Evolutionary conservation across 2,113 vertebrate species (phyloP).

Genomic region (Zootoca vivipara): DNA sequence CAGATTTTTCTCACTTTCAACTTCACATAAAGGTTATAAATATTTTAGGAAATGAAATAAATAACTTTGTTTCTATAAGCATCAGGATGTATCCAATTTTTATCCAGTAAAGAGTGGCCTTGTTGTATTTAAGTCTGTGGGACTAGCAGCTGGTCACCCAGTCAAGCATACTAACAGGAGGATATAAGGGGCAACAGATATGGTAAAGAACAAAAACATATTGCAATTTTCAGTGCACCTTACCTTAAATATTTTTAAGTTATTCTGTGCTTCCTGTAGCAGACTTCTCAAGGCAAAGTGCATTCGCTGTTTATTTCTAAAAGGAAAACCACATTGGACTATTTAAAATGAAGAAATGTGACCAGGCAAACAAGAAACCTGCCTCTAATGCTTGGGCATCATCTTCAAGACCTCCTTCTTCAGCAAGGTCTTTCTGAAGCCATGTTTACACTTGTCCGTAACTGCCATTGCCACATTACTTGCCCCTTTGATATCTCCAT

Average conservation of each 20-base stretch:
- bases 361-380: not conserved
- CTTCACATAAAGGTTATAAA: not conserved
- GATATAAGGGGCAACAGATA: not conserved
- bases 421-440: not conserved
- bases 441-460: not conserved
- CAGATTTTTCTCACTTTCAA: not conserved
- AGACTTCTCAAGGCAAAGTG: conserved; percentile 94
- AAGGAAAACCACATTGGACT: not conserved
- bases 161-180: not conserved
- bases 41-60: not conserved
- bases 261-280: conserved; percentile 97
- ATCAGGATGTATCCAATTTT: not conserved
- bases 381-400: not conserved
- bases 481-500: not conserved
- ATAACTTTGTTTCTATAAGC: not conserved
- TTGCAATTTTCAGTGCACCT: conserved; percentile 23
- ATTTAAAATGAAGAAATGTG: conserved; percentile 15
- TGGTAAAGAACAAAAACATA: not conserved
- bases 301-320: conserved; percentile 96
- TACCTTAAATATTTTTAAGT: conserved; percentile 99
- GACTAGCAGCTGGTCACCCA: not conserved
- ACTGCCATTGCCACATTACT: not conserved
- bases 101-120: not conserved
- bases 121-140: not conserved
- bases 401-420: not conserved